Evolutionary conservation across 30 jellyfish, hydroid and myxozoan species (phyloP).

Genomic region (Aurelia coerulea): DNA sequence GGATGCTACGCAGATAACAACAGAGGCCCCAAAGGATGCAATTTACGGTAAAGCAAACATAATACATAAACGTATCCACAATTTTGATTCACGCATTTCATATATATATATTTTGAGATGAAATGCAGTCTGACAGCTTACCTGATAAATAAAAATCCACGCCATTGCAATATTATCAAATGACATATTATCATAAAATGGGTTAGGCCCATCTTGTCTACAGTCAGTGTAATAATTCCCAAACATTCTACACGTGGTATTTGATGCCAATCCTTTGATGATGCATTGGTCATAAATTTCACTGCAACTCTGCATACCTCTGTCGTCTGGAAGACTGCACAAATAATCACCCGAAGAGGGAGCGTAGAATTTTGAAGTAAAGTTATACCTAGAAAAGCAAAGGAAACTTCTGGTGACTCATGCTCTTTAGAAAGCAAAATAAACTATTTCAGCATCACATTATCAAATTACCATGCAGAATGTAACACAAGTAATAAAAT

Average conservation of each 20-base stretch:
- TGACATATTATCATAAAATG: slow-evolving; percentile 83
- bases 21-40: too few relatives aligned
- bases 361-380: slow-evolving; percentile 32
- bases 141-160: slow-evolving; percentile 89
- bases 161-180: slow-evolving; percentile 96
- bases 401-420: too few relatives aligned
- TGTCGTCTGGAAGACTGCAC: slow-evolving; percentile 59
- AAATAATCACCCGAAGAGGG: slow-evolving; percentile 55
- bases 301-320: slow-evolving; percentile 69
- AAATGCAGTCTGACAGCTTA: slow-evolving; percentile 8
- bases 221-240: slow-evolving; percentile 56
- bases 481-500: too few relatives aligned
- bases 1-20: too few relatives aligned
- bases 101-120: too few relatives aligned
- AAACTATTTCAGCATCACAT: too few relatives aligned
- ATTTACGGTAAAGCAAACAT: too few relatives aligned
- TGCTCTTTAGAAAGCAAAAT: too few relatives aligned
- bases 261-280: background rate
- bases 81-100: too few relatives aligned
- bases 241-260: slow-evolving; percentile 51
- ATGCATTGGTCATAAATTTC: slow-evolving; percentile 32
- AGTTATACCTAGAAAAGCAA: background rate
- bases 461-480: too few relatives aligned
- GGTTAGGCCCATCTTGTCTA: slow-evolving; percentile 86
- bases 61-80: too few relatives aligned